Conservation (phyloP, 1,140 invertebrate species). For the Araneus ventricosus region DNA sequence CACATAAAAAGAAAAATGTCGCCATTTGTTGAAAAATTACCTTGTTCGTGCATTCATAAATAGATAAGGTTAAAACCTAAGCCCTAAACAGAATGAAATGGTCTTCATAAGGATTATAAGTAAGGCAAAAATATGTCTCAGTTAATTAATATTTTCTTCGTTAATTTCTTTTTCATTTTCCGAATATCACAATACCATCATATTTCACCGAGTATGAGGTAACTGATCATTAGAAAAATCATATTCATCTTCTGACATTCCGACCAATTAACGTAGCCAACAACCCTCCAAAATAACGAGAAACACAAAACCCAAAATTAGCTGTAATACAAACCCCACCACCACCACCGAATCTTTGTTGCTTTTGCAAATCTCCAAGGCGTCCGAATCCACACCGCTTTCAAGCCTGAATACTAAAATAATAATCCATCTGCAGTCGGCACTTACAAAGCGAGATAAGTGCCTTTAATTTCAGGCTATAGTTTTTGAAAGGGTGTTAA, state of each 20-base stretch:
- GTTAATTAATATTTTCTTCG: too few species aligned
- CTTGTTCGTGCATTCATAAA: too few species aligned
- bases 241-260: not conserved
- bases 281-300: not conserved
- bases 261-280: not conserved
- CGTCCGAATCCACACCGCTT: slow-evolving; percentile 5
- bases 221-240: too few species aligned
- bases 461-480: slow-evolving; percentile 65
- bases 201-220: too few species aligned
- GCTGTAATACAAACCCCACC: not conserved
- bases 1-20: too few species aligned
- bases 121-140: too few species aligned
- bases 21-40: too few species aligned
- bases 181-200: too few species aligned
- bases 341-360: not conserved
- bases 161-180: too few species aligned
- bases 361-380: slow-evolving; percentile 50
- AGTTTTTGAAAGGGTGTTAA: slow-evolving; percentile 71
- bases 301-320: not conserved
- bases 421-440: slow-evolving; percentile 66
- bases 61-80: too few species aligned
- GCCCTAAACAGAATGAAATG: too few species aligned
- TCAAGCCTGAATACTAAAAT: slow-evolving; percentile 53
- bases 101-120: too few species aligned
- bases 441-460: slow-evolving; percentile 54